Base-by-base conservation (phyloP, 1,140 invertebrate species). In the Mactra quadrangularis region DNA sequence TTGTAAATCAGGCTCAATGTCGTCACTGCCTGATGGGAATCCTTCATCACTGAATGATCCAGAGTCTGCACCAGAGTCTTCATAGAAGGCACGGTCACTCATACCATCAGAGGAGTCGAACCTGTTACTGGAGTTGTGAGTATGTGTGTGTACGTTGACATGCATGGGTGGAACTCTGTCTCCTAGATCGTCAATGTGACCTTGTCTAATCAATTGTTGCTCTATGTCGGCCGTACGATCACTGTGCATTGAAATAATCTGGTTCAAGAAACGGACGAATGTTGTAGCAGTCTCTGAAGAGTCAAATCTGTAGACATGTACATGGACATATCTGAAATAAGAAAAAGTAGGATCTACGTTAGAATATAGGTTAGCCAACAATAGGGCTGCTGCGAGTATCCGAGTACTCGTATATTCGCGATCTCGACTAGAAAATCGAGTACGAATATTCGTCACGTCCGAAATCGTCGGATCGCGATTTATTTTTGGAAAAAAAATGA, bases 261-360 rank as follows among this genome's bases (percentile, higher is more conserved):
- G 95, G 89, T 96, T 95, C 59, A 99, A 92, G 90, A 98, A 97
- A 2, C 95, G 94, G 77, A 95, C 95, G 74, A 99, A 94, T 82
- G 97, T 95, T 72, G 96, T 94, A 0, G 98, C 98, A 7, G 98
- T 99, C 89, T 98, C 96, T 25, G 97, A 95, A 17, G 97, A 97
- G 92, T 99, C 98, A 92, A 98, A 99, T 93, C 94, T 95, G 93
- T 99, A 99, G 38, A 97, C 97, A 90, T 99, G 98, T 1, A 99
- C 97, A 91, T 99, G 98, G 4, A 98, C 95, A 1, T 96, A 96
- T 92, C 77, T 81, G 64, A 6, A 59, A 70, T 6, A 33, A 22
- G 55, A 70, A 22, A 19, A 33, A 66, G 33, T 0, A 41, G 3
- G 3, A 15, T 41, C 15, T 41, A 6, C 38, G 15, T 41, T 6